Conservation (phyloP, 2,113 vertebrate genomes). For the Salvelinus namaycush region DNA sequence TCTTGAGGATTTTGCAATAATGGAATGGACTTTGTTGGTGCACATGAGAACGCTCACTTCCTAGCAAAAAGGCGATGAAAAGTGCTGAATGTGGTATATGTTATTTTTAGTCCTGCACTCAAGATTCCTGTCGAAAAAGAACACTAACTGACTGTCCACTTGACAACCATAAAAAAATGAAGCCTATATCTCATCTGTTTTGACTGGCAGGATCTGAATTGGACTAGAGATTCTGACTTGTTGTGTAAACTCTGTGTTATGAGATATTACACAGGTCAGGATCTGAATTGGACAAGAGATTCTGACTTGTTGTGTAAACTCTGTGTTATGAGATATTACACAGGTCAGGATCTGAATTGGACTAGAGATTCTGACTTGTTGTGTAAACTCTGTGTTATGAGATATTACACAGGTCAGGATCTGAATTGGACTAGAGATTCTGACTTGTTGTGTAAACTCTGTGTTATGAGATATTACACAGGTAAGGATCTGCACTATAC, state of each 20-base stretch:
- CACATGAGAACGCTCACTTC: not conserved
- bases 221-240: not conserved
- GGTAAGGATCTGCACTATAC: not conserved
- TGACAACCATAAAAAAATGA: not conserved
- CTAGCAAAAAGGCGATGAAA: not conserved
- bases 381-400: constrained; percentile 13
- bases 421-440: not conserved
- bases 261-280: constrained; percentile 16
- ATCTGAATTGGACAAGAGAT: not conserved
- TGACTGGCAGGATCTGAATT: not conserved
- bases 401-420: constrained; percentile 16
- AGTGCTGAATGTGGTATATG: not conserved
- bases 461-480: constrained; percentile 15
- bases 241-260: constrained; percentile 14
- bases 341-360: not conserved
- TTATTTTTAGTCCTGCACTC: not conserved
- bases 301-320: constrained; percentile 18
- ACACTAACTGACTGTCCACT: not conserved
- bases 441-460: constrained; percentile 15
- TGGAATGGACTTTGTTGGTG: too few relatives aligned
- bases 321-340: constrained; percentile 15
- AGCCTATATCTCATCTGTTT: not conserved
- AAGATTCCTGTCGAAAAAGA: not conserved
- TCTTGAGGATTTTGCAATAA: too few relatives aligned
- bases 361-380: not conserved